Evolutionary conservation across 2,113 vertebrate species (phyloP).

Genomic region (Centropus bengalensis): DNA sequence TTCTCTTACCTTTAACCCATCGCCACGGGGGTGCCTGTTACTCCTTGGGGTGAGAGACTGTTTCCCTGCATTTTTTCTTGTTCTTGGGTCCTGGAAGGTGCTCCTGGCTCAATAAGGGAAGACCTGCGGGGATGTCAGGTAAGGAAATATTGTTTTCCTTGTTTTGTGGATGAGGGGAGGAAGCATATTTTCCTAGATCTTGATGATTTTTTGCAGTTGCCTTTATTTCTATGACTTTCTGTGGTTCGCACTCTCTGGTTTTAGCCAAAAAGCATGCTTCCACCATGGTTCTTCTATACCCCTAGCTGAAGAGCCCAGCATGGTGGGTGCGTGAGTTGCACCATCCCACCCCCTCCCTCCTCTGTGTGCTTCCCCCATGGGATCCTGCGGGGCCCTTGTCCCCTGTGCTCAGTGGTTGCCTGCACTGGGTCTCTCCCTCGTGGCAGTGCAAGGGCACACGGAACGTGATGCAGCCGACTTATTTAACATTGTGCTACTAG

Average conservation of each 20-base stretch:
- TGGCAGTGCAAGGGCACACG: fast-evolving
- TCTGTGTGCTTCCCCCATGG: fast-evolving
- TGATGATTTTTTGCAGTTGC: background rate
- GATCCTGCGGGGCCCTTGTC: background rate
- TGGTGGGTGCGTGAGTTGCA: background rate
- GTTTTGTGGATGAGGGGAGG: background rate
- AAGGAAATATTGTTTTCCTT: background rate
- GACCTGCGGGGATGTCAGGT: background rate
- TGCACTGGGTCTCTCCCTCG: fast-evolving
- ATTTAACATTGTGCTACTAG: fast-evolving
- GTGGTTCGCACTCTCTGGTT: background rate
- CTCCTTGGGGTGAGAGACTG: background rate
- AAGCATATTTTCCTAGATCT: background rate
- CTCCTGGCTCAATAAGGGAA: background rate
- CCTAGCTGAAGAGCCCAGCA: background rate
- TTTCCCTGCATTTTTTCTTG: background rate
- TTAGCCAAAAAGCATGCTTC: background rate
- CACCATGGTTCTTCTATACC: background rate
- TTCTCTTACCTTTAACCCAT: background rate
- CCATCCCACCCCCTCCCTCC: background rate
- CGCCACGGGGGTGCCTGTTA: background rate
- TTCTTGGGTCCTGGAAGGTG: background rate
- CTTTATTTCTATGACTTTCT: background rate
- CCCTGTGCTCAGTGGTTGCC: background rate
- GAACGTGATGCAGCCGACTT: background rate